Percentiles rank a stretch among this genome's conserved stretches.
Conservation (phyloP, 2,888 invertebrate species). For the Itoplectis maculator region DNA sequence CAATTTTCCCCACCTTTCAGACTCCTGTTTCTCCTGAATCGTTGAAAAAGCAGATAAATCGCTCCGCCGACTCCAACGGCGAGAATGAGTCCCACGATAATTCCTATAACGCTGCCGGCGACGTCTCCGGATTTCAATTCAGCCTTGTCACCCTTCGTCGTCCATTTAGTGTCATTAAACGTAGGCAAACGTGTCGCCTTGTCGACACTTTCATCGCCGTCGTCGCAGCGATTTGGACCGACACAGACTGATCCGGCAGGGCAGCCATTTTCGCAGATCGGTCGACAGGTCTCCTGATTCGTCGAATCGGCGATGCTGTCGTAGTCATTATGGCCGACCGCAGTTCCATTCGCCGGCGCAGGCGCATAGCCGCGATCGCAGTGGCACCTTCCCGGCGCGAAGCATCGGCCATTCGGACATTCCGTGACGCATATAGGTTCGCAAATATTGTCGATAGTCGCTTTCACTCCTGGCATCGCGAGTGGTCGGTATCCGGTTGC, state of each 20-base stretch:
- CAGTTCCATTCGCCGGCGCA: not conserved
- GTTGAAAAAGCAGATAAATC: no score
- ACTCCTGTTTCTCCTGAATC: no score
- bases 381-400: not conserved
- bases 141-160: no score
- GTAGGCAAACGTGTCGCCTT: not conserved
- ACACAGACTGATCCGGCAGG: not conserved
- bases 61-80: no score
- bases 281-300: not conserved
- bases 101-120: no score
- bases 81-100: no score
- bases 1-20: no score
- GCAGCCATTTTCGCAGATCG: not conserved
- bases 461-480: not conserved
- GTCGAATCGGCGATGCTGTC: no score
- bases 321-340: no score
- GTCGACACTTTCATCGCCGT: not conserved
- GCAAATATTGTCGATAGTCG: not conserved
- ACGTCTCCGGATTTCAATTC: no score
- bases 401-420: not conserved
- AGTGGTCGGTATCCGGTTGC: not conserved
- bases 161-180: no score
- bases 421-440: not conserved
- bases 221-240: not conserved
- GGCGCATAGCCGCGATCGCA: not conserved